Evolutionary conservation across 2,888 invertebrate genomes (phyloP).

Genomic region (Zhengitettix transpicula): DNA sequence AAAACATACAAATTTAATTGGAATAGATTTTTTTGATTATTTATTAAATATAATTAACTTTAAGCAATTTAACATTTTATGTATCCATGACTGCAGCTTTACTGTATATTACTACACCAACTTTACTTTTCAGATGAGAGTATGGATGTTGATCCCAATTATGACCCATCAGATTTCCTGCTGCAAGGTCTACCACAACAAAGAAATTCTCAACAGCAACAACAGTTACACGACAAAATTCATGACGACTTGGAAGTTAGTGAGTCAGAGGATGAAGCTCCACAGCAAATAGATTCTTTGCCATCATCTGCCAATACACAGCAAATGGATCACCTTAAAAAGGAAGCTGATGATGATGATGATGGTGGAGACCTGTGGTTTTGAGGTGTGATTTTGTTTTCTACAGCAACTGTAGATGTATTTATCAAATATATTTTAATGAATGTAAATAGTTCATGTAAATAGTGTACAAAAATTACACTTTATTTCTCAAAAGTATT

Average conservation of each 20-base stretch:
- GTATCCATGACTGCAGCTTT: no score
- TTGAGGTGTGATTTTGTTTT: slow-evolving; percentile 18
- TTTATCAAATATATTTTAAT: no score
- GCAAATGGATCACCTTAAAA: slow-evolving; percentile 16
- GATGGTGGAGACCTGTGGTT: slow-evolving; percentile 42
- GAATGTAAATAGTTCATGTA: no score
- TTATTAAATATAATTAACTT: no score
- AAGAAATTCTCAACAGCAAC: slow-evolving; percentile 17
- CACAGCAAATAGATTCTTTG: slow-evolving; percentile 9
- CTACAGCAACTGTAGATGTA: no score
- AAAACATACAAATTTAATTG: no score
- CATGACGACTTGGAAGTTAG: slow-evolving; percentile 60
- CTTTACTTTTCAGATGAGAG: slow-evolving; percentile 39
- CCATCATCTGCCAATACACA: background rate
- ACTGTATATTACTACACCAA: no score
- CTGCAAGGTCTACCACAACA: slow-evolving; percentile 32
- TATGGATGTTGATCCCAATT: slow-evolving; percentile 62
- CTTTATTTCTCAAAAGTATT: no score
- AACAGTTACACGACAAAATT: slow-evolving; percentile 35
- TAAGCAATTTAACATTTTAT: no score
- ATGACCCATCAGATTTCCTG: slow-evolving; percentile 75
- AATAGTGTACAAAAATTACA: no score
- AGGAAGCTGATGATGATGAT: slow-evolving; percentile 25
- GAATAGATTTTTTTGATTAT: no score
- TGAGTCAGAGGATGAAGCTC: slow-evolving; percentile 52